These are phyloP conservation scores for Bellardia bayeri DNA, from an alignment of 2,888 invertebrate genomes.

Conservation along the genomic window DNA sequence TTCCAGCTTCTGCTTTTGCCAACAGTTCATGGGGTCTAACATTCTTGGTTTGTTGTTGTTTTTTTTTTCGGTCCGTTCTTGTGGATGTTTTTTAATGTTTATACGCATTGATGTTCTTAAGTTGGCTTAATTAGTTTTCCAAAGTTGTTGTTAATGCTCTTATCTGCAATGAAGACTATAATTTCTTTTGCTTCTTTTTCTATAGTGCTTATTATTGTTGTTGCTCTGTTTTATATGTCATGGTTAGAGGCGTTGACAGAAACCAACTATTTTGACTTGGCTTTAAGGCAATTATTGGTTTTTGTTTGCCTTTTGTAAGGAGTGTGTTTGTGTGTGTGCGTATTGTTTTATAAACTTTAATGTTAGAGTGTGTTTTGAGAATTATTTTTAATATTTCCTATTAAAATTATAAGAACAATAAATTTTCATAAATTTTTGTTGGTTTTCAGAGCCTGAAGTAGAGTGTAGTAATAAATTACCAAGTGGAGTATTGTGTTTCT, in stretches of 20 bases:
- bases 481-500: neutral
- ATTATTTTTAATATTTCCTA: constrained; percentile 35
- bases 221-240: constrained; percentile 61
- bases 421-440: constrained; percentile 13
- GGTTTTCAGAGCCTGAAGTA: neutral
- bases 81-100: constrained; percentile 63
- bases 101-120: constrained; percentile 74
- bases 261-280: constrained; percentile 68
- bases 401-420: neutral
- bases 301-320: neutral
- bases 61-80: constrained; percentile 20
- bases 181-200: constrained; percentile 26
- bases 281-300: constrained; percentile 61
- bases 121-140: constrained; percentile 82
- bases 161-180: constrained; percentile 68
- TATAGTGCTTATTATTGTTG: constrained; percentile 20
- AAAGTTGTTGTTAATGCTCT: constrained; percentile 77
- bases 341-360: constrained; percentile 23
- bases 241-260: constrained; percentile 69
- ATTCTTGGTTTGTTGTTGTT: neutral
- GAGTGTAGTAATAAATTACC: neutral
- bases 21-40: neutral
- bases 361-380: constrained; percentile 1
- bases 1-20: neutral
- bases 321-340: neutral